phyloP scores from a whole-genome alignment of 2,888 invertebrate genomes.

The Omphaloscelis lunosa region DNA sequence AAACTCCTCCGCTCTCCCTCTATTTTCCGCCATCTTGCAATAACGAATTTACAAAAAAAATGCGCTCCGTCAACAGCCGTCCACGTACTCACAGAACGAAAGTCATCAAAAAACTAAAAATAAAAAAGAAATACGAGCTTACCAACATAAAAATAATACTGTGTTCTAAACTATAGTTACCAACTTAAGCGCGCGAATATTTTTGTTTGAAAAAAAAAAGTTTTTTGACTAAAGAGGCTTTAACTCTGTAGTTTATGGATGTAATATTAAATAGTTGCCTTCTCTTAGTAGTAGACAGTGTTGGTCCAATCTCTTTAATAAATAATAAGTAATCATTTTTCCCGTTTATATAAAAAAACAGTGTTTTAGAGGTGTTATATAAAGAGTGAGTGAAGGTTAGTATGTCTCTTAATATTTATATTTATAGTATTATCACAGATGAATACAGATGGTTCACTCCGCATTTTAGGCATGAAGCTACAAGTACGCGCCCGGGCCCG shows the following conservation, averaged over 20 bases:
- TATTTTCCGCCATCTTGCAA: constrained; percentile 69
- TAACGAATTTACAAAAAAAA: constrained; percentile 73
- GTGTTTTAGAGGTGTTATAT: constrained; percentile 72
- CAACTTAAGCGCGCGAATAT: constrained; percentile 54
- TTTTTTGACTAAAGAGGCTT: constrained; percentile 72
- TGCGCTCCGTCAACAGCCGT: constrained; percentile 83
- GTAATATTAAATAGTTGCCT: constrained; percentile 84
- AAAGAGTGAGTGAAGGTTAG: constrained; percentile 74
- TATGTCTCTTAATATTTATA: constrained; percentile 22
- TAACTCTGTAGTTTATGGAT: constrained; percentile 72
- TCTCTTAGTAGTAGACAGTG: constrained; percentile 82
- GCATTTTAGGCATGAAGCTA: too few species aligned
- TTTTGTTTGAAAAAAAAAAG: constrained; percentile 54
- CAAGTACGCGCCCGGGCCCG: too few species aligned
- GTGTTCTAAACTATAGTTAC: constrained; percentile 77
- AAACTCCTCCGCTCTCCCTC: constrained; percentile 41
- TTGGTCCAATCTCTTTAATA: constrained; percentile 85
- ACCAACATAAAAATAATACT: constrained; percentile 72
- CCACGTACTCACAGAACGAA: constrained; percentile 74
- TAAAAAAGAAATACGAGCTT: constrained; percentile 87
- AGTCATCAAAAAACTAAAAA: constrained; percentile 78
- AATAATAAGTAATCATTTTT: constrained; percentile 69
- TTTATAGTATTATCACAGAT: too few species aligned
- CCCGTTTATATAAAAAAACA: constrained; percentile 67
- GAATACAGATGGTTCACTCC: too few species aligned